phyloP scores from a whole-genome alignment of 2,113 vertebrate genomes.

The Trichechus manatus region DNA sequence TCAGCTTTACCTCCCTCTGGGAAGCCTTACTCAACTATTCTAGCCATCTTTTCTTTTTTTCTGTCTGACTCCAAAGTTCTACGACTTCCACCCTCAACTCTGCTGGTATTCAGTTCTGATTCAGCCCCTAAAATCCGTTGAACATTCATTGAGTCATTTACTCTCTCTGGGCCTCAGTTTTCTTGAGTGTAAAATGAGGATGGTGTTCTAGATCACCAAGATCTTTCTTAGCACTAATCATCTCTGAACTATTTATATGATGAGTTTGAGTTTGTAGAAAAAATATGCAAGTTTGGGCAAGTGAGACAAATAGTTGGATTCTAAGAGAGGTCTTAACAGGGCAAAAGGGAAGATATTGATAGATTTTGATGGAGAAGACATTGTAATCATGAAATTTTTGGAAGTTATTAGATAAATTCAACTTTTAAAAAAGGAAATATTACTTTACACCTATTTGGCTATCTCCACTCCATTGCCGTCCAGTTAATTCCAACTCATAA shows the following conservation, averaged over 20 bases:
- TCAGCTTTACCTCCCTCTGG: background rate
- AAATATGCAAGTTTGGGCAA: background rate
- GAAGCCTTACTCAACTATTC: background rate
- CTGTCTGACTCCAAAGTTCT: background rate
- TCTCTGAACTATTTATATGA: background rate
- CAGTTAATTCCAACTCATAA: no score
- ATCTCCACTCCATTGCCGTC: background rate
- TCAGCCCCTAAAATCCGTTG: background rate
- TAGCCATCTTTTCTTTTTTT: background rate
- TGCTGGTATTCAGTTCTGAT: background rate
- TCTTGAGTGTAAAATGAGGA: background rate
- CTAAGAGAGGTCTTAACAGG: background rate
- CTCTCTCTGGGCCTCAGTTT: background rate
- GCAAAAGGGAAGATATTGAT: background rate
- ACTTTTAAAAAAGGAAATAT: background rate
- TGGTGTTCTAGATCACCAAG: background rate
- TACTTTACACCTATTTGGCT: background rate
- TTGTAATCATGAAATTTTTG: background rate
- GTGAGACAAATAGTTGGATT: background rate
- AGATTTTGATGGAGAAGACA: background rate
- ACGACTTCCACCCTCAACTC: background rate
- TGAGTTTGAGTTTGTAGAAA: background rate
- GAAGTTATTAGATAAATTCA: slow-evolving; percentile 12
- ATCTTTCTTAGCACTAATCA: background rate
- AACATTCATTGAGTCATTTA: background rate